phyloP scores from a whole-genome alignment of 1,140 invertebrate species.

The Hyles euphorbiae region DNA sequence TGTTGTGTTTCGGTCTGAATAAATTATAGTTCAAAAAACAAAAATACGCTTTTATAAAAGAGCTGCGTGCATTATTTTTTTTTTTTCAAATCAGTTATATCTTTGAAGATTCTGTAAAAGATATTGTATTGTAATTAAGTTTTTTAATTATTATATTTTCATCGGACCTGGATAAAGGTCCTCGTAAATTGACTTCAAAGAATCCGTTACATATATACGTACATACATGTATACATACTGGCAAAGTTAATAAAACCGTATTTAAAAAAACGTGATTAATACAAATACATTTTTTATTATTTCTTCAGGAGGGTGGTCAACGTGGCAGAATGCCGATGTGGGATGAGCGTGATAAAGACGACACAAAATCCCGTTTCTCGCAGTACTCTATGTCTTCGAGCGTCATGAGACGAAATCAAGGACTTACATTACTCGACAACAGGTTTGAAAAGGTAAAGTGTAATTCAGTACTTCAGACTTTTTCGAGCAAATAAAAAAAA shows the following conservation, averaged over 20 bases:
- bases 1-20: too few species aligned
- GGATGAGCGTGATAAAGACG: conserved; percentile 79
- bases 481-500: background rate
- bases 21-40: too few species aligned
- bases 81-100: too few species aligned
- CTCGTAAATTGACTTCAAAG: too few species aligned
- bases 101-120: too few species aligned
- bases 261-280: background rate
- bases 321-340: conserved; percentile 66
- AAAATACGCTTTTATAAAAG: background rate
- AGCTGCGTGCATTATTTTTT: too few species aligned
- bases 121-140: too few species aligned
- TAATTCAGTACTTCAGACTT: background rate
- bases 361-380: conserved; percentile 93
- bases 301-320: conserved; percentile 24
- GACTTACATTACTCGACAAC: conserved; percentile 89
- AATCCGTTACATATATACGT: too few species aligned
- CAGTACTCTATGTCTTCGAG: conserved; percentile 96
- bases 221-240: too few species aligned
- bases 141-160: too few species aligned
- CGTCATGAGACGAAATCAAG: conserved; percentile 90
- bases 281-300: conserved; percentile 10
- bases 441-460: conserved; percentile 89
- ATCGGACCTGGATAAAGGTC: too few species aligned
- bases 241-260: too few species aligned